Base-by-base conservation (phyloP, 2,888 invertebrate genomes). In the Scaptomyza reducta region DNA sequence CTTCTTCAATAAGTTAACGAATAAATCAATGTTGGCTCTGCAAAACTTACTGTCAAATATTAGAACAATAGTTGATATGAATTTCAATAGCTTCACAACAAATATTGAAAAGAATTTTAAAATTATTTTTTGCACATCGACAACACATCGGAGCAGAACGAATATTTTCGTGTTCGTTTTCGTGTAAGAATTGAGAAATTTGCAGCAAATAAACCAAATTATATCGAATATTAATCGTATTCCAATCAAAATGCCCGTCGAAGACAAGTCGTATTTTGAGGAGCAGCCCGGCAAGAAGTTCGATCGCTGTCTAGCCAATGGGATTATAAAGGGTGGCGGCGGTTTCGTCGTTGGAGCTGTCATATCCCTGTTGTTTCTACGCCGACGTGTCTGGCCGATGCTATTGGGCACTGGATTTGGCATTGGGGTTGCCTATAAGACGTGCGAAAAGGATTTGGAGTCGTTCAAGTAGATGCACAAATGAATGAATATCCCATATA, bases 311-410 rank as follows among this genome's bases (percentile, higher is more conserved):
- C 44, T 69, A 31, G 62, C 79, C 5, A 84, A 90, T 73, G 79
- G 76, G 0, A 18, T 90, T 5, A 72, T 90, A 0, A 90, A 90
- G 70, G 77, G 80, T 7, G 59, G 77, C 22, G 82, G 75, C 9
- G 90, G 90, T 3, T 66, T 88, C 7, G 55, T 81, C 10, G 69
- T 89, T 6, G 90, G 90, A 0, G 55, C 83, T 7, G 68, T 88
- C 18, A 59, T 78, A 25, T 88, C 90, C 0, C n/a, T 86, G 10
- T 41, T 89, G 5, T 78, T 90, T 54, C 59, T 81, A 3, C 80
- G 86, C 5, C 65, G 87, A 3, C 80, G 81, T 10, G 51, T 66
- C 6, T 90, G 84, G 82, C 90, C 88, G 2, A 64, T 85, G 9
- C 51, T 79, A 33, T 18, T 90, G 38, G 89, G 88, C 13, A 61